phyloP scores from a whole-genome alignment of 2,797 vertebrate genomes.

The Oryzias sinensis region DNA sequence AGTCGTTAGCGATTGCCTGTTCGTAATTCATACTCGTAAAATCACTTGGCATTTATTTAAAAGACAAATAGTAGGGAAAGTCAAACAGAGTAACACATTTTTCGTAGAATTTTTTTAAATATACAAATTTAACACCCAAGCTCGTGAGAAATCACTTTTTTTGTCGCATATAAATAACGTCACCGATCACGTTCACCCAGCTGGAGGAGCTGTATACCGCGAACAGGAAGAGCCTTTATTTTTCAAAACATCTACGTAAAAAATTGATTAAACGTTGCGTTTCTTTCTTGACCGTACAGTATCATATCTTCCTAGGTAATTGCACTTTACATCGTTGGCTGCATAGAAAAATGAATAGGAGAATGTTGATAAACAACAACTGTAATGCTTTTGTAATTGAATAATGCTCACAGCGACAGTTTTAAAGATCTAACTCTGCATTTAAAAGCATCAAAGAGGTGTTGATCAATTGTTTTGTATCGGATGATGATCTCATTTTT shows the following conservation, averaged over 20 bases:
- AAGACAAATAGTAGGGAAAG: neutral
- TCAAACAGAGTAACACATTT: too few species aligned
- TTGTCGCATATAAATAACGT: slow-evolving; percentile 58
- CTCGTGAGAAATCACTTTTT: accelerated
- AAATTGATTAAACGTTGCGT: neutral
- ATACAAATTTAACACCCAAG: neutral
- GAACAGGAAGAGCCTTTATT: slow-evolving; percentile 31
- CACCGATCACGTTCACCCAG: slow-evolving; percentile 55
- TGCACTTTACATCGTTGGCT: too few species aligned
- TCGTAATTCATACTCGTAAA: neutral
- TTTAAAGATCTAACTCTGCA: neutral
- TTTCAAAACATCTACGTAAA: neutral
- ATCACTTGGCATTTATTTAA: accelerated
- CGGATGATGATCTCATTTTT: neutral
- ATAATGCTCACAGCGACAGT: neutral
- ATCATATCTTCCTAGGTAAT: neutral
- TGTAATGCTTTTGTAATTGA: too few species aligned
- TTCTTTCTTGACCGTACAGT: neutral
- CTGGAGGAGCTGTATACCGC: slow-evolving; percentile 35
- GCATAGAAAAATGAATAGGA: too few species aligned
- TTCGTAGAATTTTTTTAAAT: accelerated
- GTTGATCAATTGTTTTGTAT: neutral
- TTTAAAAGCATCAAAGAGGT: neutral
- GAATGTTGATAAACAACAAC: too few species aligned
- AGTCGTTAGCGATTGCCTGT: slow-evolving; percentile 27